These are phyloP conservation scores for Rhynchonema sp. DNA, from an alignment of 2,888 invertebrate species.

Conservation along the genomic window DNA sequence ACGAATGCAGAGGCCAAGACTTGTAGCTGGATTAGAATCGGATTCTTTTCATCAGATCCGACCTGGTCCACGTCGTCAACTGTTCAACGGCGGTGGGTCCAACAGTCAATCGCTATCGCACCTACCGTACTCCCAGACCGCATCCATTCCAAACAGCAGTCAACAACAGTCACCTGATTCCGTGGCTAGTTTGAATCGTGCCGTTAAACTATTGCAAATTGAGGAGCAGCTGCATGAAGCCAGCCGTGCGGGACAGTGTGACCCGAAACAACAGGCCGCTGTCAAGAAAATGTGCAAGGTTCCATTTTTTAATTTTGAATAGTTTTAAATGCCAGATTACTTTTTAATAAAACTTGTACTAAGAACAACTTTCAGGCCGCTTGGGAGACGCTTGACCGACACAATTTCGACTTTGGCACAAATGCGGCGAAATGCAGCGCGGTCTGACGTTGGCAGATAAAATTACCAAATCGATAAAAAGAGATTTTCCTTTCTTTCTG, in stretches of 20 bases:
- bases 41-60: no score
- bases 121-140: not conserved
- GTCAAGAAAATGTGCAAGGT: not conserved
- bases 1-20: no score
- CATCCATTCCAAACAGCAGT: not conserved
- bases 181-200: not conserved
- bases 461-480: no score
- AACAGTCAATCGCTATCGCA: no score
- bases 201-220: not conserved
- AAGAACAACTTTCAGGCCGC: not conserved
- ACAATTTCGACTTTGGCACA: not conserved
- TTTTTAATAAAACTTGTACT: not conserved
- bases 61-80: no score
- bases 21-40: no score
- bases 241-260: not conserved
- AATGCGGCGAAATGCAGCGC: not conserved
- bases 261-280: not conserved
- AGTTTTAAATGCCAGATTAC: no score
- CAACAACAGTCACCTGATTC: not conserved
- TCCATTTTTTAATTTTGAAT: no score
- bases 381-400: not conserved
- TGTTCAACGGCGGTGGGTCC: no score
- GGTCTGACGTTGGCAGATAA: no score
- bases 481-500: no score
- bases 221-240: not conserved